Evolutionary conservation across 1,140 invertebrate species (phyloP).

Genomic region (Drosophila mayri): DNA sequence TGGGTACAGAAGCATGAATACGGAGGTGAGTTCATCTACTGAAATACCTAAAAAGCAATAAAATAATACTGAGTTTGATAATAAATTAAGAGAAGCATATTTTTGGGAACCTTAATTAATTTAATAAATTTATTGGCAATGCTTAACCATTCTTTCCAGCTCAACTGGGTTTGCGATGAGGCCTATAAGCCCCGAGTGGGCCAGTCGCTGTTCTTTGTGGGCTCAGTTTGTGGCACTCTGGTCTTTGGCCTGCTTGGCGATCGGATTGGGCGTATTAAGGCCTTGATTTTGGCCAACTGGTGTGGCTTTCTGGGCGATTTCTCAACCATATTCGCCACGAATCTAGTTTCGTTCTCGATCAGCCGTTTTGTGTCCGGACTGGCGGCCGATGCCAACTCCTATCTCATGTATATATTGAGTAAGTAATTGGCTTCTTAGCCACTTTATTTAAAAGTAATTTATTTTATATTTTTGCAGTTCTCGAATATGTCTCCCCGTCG

Average conservation of each 20-base stretch:
- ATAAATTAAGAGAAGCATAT: too few relatives aligned
- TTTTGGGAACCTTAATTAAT: too few relatives aligned
- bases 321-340: constrained; percentile 85
- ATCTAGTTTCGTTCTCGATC: constrained; percentile 84
- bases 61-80: not conserved
- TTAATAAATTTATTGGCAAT: not conserved
- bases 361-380: constrained; percentile 86
- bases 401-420: constrained; percentile 88
- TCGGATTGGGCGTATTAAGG: constrained; percentile 86
- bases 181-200: constrained; percentile 5
- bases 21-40: constrained; percentile 84
- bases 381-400: constrained; percentile 87
- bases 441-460: not conserved
- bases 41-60: not conserved
- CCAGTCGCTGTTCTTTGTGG: constrained; percentile 87
- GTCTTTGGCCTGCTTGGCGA: constrained; percentile 87
- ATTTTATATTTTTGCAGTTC: constrained; percentile 72
- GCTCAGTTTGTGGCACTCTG: constrained; percentile 87
- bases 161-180: constrained; percentile 4
- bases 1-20: constrained; percentile 86
- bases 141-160: not conserved
- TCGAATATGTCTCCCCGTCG: constrained; percentile 87
- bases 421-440: too few relatives aligned
- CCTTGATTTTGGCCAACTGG: constrained; percentile 86
- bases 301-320: constrained; percentile 86